phyloP scores from a whole-genome alignment of 2,888 invertebrate species.

The Diploptera punctata region DNA sequence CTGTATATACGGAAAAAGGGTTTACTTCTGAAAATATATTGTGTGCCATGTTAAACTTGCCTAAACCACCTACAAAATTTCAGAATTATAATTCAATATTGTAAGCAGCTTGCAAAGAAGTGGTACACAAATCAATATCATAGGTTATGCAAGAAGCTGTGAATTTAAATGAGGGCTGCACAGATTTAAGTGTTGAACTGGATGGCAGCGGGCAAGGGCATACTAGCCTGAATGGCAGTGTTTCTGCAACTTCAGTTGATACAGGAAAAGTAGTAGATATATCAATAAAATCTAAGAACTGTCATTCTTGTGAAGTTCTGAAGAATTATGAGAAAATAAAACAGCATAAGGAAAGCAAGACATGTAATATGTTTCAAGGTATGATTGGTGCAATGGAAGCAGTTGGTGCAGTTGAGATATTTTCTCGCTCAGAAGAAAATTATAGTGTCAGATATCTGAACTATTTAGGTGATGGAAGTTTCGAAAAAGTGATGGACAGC shows the following conservation, averaged over 20 bases:
- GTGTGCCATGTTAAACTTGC: not conserved
- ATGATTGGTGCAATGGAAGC: no score
- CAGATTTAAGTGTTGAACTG: not conserved
- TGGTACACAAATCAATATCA: not conserved
- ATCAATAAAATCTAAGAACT: not conserved
- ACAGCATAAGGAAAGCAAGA: not conserved
- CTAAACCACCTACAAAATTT: not conserved
- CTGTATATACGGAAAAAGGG: no score
- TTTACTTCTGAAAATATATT: no score
- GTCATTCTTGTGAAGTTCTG: not conserved
- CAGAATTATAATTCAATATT: not conserved
- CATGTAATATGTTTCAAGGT: slow-evolving; percentile 29
- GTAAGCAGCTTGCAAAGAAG: not conserved
- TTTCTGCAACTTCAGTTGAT: not conserved
- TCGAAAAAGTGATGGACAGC: slow-evolving; percentile 12
- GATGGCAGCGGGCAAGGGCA: not conserved
- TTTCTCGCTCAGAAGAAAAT: slow-evolving; percentile 17
- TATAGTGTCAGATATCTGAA: no score
- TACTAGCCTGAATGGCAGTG: no score
- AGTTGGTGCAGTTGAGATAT: slow-evolving; percentile 28
- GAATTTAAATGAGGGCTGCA: no score
- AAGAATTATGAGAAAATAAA: not conserved
- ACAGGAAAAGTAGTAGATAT: not conserved
- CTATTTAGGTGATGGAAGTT: slow-evolving; percentile 32
- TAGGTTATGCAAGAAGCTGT: not conserved